Base-by-base conservation (phyloP, 2,888 invertebrate species). In the Exephanes ischioxanthus region DNA sequence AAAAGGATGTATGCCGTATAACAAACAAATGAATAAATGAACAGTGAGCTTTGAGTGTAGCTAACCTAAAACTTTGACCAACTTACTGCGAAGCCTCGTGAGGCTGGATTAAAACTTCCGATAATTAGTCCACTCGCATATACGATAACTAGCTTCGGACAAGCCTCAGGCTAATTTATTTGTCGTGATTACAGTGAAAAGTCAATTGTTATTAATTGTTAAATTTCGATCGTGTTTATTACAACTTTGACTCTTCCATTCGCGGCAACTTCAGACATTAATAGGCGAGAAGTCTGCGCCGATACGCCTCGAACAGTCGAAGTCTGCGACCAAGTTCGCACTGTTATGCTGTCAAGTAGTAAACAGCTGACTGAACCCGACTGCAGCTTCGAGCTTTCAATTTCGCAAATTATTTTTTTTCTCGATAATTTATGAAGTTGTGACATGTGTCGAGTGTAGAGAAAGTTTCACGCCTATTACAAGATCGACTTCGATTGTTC, bases 301-400 rank as follows among this genome's bases (percentile, higher is more conserved):
- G 53, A 2, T 22, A 3, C 26, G 22, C 11, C 22, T 7, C 26
- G 58, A 55, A 4, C 58, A 26, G 22, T 14, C 26, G 58, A 4
- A 58, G 9, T 58, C 4, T 22, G 26, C 22, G 58, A 58, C 22
- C 22, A 22, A 11, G 26, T 58, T 58, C 58, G 58, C 11, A 26
- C 22, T 58, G 58, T 58, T 58, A 5, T 26, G 22, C 58, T 58
- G 58, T 58, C 58, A 58, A 58, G 22, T 11, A 58, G 45, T 48
- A 58, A 22, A 58, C 58, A 58, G 58, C 58, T 58, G 58, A 58
- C 26, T 1, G 58, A 22, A 4, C 58, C 22, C 26, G 26, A 58
- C 1, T 14, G 58, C 9, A 58, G 26, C 26, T 26, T 58, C 58
- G 58, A 58, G 26, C 58, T 58, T 26, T 26, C 58, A 26, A 26